These are phyloP conservation scores for Silurus aristotelis DNA, from an alignment of 2,797 vertebrate genomes.

Conservation along the genomic window DNA sequence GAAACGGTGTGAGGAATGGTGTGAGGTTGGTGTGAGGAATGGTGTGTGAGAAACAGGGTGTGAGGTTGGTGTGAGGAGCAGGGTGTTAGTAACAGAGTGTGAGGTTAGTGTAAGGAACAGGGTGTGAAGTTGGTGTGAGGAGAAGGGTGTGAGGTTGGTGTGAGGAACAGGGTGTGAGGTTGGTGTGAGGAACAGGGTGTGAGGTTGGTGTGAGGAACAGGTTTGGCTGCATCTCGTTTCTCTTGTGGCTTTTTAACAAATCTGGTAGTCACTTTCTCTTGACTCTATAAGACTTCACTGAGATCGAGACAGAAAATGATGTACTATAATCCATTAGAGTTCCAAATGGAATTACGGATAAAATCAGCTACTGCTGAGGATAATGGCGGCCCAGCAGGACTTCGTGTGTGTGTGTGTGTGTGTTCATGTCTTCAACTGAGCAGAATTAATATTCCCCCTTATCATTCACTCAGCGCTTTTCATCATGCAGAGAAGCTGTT, in stretches of 20 bases:
- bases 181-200: neutral
- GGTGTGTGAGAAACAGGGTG: too few species aligned
- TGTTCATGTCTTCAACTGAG: slow-evolving; percentile 13
- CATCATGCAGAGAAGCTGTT: slow-evolving; percentile 54
- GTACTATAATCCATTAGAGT: slow-evolving; percentile 3
- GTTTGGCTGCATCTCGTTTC: neutral
- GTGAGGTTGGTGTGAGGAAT: too few species aligned
- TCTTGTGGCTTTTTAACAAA: neutral
- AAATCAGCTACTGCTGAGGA: neutral
- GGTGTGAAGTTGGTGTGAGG: neutral
- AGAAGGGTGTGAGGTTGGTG: neutral
- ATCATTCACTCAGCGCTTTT: slow-evolving; percentile 44
- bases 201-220: neutral
- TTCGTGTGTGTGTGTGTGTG: neutral
- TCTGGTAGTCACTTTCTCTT: neutral
- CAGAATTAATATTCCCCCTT: slow-evolving; percentile 47
- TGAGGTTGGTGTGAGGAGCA: too few species aligned
- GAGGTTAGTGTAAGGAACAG: too few species aligned
- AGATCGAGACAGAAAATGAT: neutral
- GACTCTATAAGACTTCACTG: neutral
- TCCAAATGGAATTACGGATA: slow-evolving; percentile 17
- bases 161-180: neutral
- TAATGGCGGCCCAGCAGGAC: slow-evolving; percentile 15
- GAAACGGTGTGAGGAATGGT: too few species aligned
- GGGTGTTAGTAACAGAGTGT: too few species aligned